These are phyloP conservation scores for Cheilosia grossa DNA, from an alignment of 2,888 invertebrate species.

Conservation along the genomic window DNA sequence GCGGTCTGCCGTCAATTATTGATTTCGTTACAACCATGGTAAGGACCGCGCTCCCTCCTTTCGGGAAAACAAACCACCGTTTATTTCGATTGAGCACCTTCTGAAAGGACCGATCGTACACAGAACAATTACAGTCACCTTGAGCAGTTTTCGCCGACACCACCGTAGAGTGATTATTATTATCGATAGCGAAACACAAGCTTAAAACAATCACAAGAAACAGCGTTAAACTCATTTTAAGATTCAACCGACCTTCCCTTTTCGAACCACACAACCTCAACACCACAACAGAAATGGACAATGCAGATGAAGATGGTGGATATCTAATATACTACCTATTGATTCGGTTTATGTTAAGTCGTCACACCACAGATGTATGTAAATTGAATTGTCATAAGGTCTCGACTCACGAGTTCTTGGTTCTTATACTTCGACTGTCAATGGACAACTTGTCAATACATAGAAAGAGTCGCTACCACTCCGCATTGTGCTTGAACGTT, in stretches of 20 bases:
- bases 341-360: no score
- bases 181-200: neutral
- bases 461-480: no score
- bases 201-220: neutral
- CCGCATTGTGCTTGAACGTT: no score
- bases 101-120: conserved; percentile 30
- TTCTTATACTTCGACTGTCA: no score
- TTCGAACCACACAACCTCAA: neutral
- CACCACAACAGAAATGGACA: neutral
- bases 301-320: neutral
- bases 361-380: no score
- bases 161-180: neutral
- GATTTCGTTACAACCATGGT: conserved; percentile 78
- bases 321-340: no score
- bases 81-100: conserved; percentile 76
- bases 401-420: no score
- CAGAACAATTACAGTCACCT: conserved; percentile 44
- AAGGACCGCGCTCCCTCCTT: conserved; percentile 75
- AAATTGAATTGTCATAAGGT: no score
- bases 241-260: neutral
- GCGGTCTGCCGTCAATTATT: conserved; percentile 77
- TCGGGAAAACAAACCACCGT: conserved; percentile 78
- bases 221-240: conserved; percentile 4
- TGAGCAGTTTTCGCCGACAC: neutral
- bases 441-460: no score